phyloP scores from a whole-genome alignment of 1,140 invertebrate genomes.

The Drosophila arizonae region DNA sequence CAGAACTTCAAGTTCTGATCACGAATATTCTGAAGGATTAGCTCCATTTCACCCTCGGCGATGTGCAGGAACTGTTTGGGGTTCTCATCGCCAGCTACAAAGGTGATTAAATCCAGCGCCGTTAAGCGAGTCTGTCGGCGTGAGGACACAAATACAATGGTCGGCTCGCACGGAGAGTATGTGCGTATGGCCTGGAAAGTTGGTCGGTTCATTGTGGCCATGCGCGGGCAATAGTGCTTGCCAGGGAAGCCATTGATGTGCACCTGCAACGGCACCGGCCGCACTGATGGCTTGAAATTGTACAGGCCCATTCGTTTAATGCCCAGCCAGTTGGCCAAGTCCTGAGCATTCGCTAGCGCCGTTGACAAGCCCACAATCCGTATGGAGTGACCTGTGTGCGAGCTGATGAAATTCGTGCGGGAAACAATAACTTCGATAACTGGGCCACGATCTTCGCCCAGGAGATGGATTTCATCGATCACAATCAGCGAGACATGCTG shows the following conservation, averaged over 20 bases:
- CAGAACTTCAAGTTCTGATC: conserved; percentile 97
- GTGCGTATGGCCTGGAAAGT: conserved; percentile 97
- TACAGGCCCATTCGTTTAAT: conserved; percentile 96
- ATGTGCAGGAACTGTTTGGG: conserved; percentile 98
- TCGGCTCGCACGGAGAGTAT: conserved; percentile 95
- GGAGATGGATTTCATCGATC: conserved; percentile 99
- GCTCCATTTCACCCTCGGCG: conserved; percentile 92
- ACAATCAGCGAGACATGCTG: conserved; percentile 96
- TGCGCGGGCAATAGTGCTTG: conserved; percentile 99
- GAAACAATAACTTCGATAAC: conserved; percentile 94
- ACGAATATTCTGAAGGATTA: conserved; percentile 89
- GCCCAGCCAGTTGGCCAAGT: conserved; percentile 98
- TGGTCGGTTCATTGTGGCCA: conserved; percentile 99
- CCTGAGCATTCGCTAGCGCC: conserved; percentile 97
- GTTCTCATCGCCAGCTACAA: conserved; percentile 94
- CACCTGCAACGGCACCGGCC: conserved; percentile 98
- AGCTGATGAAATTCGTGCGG: conserved; percentile 94
- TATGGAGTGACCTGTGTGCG: conserved; percentile 90
- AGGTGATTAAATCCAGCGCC: conserved; percentile 97
- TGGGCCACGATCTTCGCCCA: conserved; percentile 94
- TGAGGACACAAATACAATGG: conserved; percentile 98
- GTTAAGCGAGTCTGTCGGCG: conserved; percentile 98
- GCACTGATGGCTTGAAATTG: conserved; percentile 98
- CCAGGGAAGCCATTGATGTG: conserved; percentile 93
- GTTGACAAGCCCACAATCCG: conserved; percentile 98